Percentiles rank a stretch among this genome's conserved stretches.
Conservation (phyloP, 2,113 vertebrate species). For the Anoplopoma fimbria region DNA sequence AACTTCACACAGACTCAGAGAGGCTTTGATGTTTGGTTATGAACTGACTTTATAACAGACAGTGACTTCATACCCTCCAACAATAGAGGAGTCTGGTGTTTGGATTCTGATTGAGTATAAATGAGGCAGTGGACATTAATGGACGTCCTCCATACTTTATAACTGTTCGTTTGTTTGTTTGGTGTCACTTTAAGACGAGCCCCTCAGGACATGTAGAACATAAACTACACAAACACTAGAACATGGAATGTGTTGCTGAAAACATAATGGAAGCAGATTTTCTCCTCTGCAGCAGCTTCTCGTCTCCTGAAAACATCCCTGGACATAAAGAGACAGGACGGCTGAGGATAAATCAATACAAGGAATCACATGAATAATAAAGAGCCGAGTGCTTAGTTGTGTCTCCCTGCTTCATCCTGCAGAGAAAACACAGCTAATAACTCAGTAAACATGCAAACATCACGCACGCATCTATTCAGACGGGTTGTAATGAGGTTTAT, state of each 20-base stretch:
- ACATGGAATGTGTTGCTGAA: not conserved
- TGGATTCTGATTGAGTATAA: not conserved
- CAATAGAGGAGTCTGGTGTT: not conserved
- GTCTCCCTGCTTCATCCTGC: not conserved
- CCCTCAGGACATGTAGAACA: too few species aligned
- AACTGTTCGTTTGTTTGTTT: too few species aligned
- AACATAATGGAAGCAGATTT: too few species aligned
- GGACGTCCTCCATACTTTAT: too few species aligned
- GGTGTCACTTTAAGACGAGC: too few species aligned
- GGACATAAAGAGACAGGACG: not conserved
- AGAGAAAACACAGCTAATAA: not conserved
- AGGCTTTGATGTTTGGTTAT: constrained; percentile 4
- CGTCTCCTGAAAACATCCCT: not conserved
- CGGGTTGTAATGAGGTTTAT: not conserved
- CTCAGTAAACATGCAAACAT: not conserved
- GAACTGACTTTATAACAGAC: not conserved
- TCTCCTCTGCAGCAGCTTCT: not conserved
- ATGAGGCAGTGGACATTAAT: not conserved
- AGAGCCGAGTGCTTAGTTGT: constrained; percentile 28
- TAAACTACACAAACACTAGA: too few species aligned
- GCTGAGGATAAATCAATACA: constrained; percentile 31
- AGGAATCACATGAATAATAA: constrained; percentile 42
- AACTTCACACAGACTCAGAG: constrained; percentile 12
- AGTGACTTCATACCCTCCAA: not conserved
- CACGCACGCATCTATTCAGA: not conserved